A percentile compares a stretch with the other conserved stretches of the same genome.
phyloP scores from a whole-genome alignment of 1,140 invertebrate genomes.

The Saccostrea cuccullata region DNA sequence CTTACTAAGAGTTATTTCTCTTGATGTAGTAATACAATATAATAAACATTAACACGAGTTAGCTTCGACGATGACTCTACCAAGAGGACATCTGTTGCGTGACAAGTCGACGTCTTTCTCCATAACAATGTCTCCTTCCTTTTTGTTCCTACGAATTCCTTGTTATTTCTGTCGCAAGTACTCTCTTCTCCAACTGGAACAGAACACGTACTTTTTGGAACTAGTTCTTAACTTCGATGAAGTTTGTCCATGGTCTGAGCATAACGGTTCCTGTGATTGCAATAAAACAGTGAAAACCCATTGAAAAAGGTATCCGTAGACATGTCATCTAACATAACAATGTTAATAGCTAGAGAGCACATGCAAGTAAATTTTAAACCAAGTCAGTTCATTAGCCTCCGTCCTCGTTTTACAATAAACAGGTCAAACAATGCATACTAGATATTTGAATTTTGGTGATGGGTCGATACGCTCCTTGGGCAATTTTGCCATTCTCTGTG shows the following conservation, averaged over 20 bases:
- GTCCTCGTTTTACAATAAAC: conserved; percentile 28
- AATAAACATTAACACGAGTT: no score
- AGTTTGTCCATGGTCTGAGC: no score
- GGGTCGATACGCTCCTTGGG: conserved; percentile 47
- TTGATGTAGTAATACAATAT: no score
- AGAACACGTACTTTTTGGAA: conserved; percentile 48
- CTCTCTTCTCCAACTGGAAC: conserved; percentile 57
- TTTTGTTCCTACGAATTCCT: conserved; percentile 44
- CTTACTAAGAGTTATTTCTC: no score
- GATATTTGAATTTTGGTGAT: conserved; percentile 53
- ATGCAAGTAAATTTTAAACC: conserved; percentile 46
- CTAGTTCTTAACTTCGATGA: no score
- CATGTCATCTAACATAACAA: conserved; percentile 62
- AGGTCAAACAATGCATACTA: conserved; percentile 46
- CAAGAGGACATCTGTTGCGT: no score
- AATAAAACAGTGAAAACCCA: conserved; percentile 52
- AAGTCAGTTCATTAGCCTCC: conserved; percentile 5
- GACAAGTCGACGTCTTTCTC: conserved; percentile 48
- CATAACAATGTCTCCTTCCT: conserved; percentile 58
- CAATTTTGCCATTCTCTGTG: conserved; percentile 58
- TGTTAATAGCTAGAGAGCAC: conserved; percentile 54
- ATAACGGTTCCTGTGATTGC: no score
- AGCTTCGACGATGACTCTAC: conserved; percentile 52
- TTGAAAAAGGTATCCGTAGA: conserved; percentile 60
- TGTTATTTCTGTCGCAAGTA: conserved; percentile 60